Evolutionary conservation across 2,888 invertebrate genomes (phyloP).

Genomic region (Drosophila meridiana): DNA sequence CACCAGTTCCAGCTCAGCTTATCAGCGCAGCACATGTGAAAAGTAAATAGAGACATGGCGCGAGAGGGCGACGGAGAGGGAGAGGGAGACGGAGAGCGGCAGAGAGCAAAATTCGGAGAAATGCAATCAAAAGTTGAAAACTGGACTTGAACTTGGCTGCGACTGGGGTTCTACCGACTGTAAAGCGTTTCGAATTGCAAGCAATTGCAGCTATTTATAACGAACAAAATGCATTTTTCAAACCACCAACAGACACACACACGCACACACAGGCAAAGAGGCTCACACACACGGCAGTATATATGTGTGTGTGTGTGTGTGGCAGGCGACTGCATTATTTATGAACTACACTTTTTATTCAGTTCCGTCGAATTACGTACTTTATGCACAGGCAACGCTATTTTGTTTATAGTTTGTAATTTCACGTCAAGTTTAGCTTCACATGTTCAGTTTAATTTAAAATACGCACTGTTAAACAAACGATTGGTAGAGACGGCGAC

Average conservation of each 20-base stretch:
- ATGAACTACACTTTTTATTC: slow-evolving; percentile 1
- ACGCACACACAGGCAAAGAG: slow-evolving; percentile 5
- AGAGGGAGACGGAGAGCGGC: neutral
- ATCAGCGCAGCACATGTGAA: slow-evolving; percentile 57
- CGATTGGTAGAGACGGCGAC: slow-evolving; percentile 23
- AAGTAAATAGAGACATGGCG: slow-evolving; percentile 49
- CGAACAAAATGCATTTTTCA: slow-evolving; percentile 51
- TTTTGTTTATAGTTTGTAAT: slow-evolving; percentile 17
- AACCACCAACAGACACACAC: slow-evolving; percentile 41
- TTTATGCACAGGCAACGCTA: slow-evolving; percentile 20
- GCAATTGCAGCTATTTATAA: slow-evolving; percentile 46
- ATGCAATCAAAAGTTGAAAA: slow-evolving; percentile 18
- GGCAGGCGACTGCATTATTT: slow-evolving; percentile 7
- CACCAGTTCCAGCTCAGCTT: slow-evolving; percentile 37
- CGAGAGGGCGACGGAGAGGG: neutral
- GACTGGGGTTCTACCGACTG: neutral
- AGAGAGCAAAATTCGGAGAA: slow-evolving; percentile 7
- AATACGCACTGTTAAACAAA: slow-evolving; percentile 22
- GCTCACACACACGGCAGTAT: slow-evolving; percentile 1
- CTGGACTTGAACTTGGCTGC: slow-evolving; percentile 62
- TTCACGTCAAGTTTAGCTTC: slow-evolving; percentile 19
- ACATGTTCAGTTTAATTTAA: slow-evolving; percentile 40
- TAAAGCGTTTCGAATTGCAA: slow-evolving; percentile 16
- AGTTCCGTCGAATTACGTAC: slow-evolving; percentile 16
- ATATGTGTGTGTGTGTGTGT: neutral